phyloP scores from a whole-genome alignment of 2,888 invertebrate species.

The Oasisia sp. region DNA sequence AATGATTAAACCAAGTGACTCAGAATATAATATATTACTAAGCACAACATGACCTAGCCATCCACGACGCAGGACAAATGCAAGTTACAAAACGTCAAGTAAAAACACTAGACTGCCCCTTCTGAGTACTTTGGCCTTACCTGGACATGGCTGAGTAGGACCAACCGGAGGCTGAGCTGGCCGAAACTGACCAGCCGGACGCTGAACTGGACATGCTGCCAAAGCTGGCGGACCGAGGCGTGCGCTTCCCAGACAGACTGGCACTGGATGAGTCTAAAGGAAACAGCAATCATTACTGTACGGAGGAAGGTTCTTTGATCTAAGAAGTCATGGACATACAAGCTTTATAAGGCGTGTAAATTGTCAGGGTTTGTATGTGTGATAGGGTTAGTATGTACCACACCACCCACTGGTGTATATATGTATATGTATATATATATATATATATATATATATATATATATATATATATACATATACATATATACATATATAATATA shows the following conservation, averaged over 20 bases:
- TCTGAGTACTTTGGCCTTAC: conserved; percentile 24
- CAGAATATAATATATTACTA: neutral
- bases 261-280: neutral
- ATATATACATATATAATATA: too few relatives aligned
- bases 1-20: neutral
- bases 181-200: conserved; percentile 47
- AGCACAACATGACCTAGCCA: neutral
- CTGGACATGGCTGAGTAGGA: conserved; percentile 39
- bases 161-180: conserved; percentile 46
- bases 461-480: too few relatives aligned
- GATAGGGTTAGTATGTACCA: too few relatives aligned
- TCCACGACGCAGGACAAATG: neutral
- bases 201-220: conserved; percentile 55
- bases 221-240: conserved; percentile 52
- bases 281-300: neutral
- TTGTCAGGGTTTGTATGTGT: too few relatives aligned
- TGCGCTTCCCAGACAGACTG: conserved; percentile 25
- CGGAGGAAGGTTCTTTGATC: neutral
- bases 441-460: too few relatives aligned
- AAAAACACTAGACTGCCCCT: neutral
- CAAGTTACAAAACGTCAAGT: neutral
- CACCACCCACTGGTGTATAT: too few relatives aligned
- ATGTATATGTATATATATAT: too few relatives aligned
- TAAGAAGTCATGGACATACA: neutral
- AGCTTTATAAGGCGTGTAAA: too few relatives aligned